A percentile compares a stretch with the other conserved stretches of the same genome.
Conservation (phyloP, 2,797 vertebrate genomes). For the Poecilia picta region DNA sequence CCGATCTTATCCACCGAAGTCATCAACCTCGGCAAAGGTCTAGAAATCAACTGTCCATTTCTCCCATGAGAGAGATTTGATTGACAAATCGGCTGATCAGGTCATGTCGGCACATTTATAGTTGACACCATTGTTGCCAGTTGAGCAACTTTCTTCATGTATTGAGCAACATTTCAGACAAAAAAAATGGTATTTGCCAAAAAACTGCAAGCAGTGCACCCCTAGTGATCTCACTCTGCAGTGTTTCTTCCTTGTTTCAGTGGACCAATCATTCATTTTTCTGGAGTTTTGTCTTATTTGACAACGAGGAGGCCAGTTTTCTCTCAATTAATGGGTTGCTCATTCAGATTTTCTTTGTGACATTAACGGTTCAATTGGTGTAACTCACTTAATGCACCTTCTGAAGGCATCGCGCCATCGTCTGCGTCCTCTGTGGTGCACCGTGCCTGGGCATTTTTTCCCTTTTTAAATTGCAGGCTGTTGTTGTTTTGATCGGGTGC, state of each 20-base stretch:
- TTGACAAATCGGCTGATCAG: too few species aligned
- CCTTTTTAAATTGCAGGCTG: not conserved
- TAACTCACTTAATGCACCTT: conserved; percentile 31
- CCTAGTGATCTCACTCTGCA: conserved; percentile 26
- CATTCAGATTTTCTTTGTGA: conserved; percentile 39
- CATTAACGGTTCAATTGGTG: conserved; percentile 36
- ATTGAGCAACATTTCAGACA: too few species aligned
- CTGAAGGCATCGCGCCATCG: conserved; percentile 5
- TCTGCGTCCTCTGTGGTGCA: not conserved
- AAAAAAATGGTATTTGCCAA: too few species aligned
- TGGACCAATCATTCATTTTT: conserved; percentile 29
- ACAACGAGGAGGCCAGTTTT: conserved; percentile 39
- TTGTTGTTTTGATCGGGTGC: conserved; percentile 26
- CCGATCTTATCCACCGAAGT: too few species aligned
- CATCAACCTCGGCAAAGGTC: too few species aligned
- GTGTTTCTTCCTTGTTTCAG: conserved; percentile 38
- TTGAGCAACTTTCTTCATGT: too few species aligned
- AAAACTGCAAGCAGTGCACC: too few species aligned
- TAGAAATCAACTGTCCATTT: too few species aligned
- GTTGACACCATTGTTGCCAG: too few species aligned
- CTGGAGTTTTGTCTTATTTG: conserved; percentile 26
- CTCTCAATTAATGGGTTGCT: conserved; percentile 32
- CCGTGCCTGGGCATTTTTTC: conserved; percentile 3
- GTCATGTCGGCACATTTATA: too few species aligned
- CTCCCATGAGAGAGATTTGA: too few species aligned